phyloP scores from a whole-genome alignment of 2,888 invertebrate genomes.

The Cactoblastis cactorum region DNA sequence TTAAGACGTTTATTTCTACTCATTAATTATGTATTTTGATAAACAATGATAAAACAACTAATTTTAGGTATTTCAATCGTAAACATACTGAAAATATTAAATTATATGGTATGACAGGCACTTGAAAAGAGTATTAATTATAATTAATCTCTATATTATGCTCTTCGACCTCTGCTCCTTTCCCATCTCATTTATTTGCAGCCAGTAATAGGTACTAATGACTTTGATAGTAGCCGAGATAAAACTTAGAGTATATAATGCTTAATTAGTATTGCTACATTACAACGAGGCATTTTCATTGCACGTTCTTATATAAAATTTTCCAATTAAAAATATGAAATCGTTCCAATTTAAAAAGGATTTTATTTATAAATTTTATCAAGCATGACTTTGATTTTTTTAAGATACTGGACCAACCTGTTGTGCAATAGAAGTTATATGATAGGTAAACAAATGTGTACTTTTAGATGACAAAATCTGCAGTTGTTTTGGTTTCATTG shows the following conservation, averaged over 20 bases:
- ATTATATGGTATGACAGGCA: not conserved
- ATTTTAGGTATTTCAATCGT: not conserved
- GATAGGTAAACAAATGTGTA: not conserved
- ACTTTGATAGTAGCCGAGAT: not conserved
- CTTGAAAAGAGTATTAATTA: not conserved
- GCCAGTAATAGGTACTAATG: not conserved
- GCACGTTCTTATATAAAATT: too few species aligned
- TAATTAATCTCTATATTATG: not conserved
- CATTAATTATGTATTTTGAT: too few species aligned
- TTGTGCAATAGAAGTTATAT: too few species aligned
- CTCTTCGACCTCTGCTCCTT: not conserved
- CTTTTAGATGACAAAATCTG: not conserved
- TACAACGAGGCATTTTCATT: not conserved
- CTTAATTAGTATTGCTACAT: not conserved
- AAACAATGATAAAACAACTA: too few species aligned
- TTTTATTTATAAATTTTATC: too few species aligned
- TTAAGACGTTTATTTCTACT: too few species aligned
- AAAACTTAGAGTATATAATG: not conserved
- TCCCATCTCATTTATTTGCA: slow-evolving; percentile 1
- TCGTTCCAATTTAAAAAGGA: too few species aligned
- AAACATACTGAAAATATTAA: not conserved
- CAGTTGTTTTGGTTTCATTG: not conserved
- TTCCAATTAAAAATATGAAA: too few species aligned
- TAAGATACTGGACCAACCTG: too few species aligned
- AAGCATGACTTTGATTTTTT: too few species aligned